These are phyloP conservation scores for Spermophilus dauricus DNA, from an alignment of 2,113 vertebrate genomes.

Conservation along the genomic window DNA sequence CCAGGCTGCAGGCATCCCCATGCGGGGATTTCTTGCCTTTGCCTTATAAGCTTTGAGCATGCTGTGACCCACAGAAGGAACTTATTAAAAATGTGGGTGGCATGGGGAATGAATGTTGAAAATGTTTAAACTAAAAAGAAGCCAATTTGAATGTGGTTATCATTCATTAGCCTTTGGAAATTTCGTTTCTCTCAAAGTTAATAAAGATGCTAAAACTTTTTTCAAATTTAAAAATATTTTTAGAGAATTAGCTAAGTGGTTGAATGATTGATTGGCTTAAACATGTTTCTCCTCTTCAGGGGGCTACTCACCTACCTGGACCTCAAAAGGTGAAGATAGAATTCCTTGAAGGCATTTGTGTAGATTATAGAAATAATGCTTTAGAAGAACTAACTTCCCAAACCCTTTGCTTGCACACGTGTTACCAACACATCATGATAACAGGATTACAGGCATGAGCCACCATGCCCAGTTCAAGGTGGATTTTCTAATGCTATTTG, in stretches of 20 bases:
- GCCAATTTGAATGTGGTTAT: background rate
- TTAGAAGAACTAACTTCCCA: background rate
- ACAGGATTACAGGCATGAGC: too few species aligned
- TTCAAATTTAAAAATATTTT: background rate
- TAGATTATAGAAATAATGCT: background rate
- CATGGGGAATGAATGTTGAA: background rate
- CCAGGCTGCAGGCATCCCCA: background rate
- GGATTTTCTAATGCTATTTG: background rate
- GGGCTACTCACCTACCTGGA: background rate
- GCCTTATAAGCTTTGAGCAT: background rate
- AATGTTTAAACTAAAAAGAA: background rate
- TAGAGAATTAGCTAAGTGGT: background rate
- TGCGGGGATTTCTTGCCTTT: background rate
- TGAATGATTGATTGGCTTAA: background rate
- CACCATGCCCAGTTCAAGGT: too few species aligned
- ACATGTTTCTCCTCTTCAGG: background rate
- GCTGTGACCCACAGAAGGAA: background rate
- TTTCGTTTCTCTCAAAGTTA: slow-evolving; percentile 21
- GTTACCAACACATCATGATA: background rate
- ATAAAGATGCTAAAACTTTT: slow-evolving; percentile 5
- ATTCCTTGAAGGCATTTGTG: background rate
- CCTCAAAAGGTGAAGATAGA: background rate
- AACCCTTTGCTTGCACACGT: background rate
- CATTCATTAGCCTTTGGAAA: background rate
- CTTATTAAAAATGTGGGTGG: background rate